Conservation (phyloP, 1,140 invertebrate species). For the Zophobas atratus region DNA sequence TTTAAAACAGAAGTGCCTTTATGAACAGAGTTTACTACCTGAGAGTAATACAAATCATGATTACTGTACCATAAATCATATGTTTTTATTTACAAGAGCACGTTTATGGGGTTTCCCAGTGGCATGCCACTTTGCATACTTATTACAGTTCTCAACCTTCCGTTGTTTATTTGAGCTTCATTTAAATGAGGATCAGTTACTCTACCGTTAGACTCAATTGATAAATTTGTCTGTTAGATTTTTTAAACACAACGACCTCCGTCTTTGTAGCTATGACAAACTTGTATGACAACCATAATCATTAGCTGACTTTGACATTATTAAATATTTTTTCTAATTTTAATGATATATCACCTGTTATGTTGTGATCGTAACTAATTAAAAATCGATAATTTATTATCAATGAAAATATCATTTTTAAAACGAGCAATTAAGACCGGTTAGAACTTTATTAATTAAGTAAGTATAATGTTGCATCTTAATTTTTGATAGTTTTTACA, state of each 20-base stretch:
- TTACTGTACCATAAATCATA: neutral
- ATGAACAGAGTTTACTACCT: neutral
- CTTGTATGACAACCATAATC: slow-evolving; percentile 33
- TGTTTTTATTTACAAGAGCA: slow-evolving; percentile 20
- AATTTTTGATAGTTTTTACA: neutral
- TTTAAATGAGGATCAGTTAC: slow-evolving; percentile 1
- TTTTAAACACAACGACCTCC: slow-evolving; percentile 14
- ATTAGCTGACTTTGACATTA: slow-evolving; percentile 39
- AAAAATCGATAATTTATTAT: slow-evolving; percentile 29
- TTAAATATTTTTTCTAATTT: slow-evolving; percentile 36
- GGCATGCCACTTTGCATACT: slow-evolving; percentile 3
- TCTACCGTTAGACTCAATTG: neutral
- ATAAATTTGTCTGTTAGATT: slow-evolving; percentile 14
- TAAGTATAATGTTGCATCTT: neutral
- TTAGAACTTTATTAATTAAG: too few species aligned
- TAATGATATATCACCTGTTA: slow-evolving; percentile 40
- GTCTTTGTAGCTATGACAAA: slow-evolving; percentile 24
- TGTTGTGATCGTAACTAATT: slow-evolving; percentile 23
- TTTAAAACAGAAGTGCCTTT: too few species aligned
- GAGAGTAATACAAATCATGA: neutral
- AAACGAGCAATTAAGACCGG: too few species aligned
- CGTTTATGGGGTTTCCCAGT: slow-evolving; percentile 16
- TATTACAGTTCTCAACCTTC: neutral
- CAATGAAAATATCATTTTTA: neutral
- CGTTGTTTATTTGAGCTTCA: slow-evolving; percentile 3